Base-by-base conservation (phyloP, 1,140 invertebrate species). In the Achatina immaculata region DNA sequence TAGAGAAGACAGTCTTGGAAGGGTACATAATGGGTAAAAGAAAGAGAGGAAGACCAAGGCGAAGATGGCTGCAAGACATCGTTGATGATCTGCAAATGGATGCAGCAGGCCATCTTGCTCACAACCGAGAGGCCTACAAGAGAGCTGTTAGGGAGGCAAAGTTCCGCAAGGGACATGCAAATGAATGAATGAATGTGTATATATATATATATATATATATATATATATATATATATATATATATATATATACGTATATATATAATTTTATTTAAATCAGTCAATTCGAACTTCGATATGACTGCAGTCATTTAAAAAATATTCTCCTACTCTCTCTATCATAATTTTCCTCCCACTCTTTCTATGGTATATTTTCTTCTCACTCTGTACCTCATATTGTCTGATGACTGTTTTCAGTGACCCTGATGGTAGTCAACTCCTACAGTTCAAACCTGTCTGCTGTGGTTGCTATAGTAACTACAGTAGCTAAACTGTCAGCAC, bases 381-480 rank as follows among this genome's bases (percentile, higher is more conserved):
- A n/a, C 14, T n/a, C 51, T 16, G 14, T 55, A 55, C 51, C 51
- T 16, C 51, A 14, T n/a, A 14, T n/a, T 16, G n/a, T n/a, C 51
- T n/a, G 14, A 16, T 55, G 14, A 16, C 51, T 55, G n/a, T n/a
- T n/a, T n/a, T n/a, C 81, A 87, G 86, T 88, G 43, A 83, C 83
- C 0, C 79, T 98, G 45, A 96, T 96, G 28, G 96, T 95, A 84
- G 93, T 98, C 51, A 98, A 98, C 89, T 96, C 95, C 51, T 95
- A 95, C 88, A 95, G 96, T 90, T 95, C 97, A 43, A 95, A 94
- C 89, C 89, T 94, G 86, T 96, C 96, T 6, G 95, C 96, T 2
- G 94, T 94, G 88, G 93, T 97, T 80, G 96, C 98, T 90, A 96
- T 97, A 89, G 91, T 96, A 0, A 97, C 98, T 86, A 97, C 97